A percentile compares a stretch with the other conserved stretches of the same genome.
phyloP scores from a whole-genome alignment of 2,797 vertebrate species.

The Pseudopleuronectes americanus region DNA sequence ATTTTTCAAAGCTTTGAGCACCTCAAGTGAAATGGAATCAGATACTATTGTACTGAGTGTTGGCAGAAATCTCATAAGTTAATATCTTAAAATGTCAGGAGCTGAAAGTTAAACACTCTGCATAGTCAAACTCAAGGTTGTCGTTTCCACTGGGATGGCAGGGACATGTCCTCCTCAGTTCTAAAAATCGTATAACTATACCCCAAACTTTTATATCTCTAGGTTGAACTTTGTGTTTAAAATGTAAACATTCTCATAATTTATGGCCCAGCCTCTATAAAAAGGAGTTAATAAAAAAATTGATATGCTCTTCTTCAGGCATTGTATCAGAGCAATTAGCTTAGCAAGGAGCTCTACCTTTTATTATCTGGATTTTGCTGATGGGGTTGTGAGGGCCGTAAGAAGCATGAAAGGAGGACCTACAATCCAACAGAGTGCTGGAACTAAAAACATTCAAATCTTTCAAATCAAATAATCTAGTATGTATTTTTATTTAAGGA shows the following conservation, averaged over 20 bases:
- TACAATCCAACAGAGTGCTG: too few species aligned
- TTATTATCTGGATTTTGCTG: too few species aligned
- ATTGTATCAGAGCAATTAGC: too few species aligned
- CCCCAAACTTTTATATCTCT: neutral
- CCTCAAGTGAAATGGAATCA: neutral
- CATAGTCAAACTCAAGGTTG: too few species aligned
- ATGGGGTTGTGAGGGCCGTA: too few species aligned
- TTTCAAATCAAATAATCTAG: too few species aligned
- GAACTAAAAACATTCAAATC: too few species aligned
- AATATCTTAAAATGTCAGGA: neutral
- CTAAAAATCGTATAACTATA: neutral
- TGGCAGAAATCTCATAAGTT: slow-evolving; percentile 1
- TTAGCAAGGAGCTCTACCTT: too few species aligned
- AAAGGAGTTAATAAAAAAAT: too few species aligned
- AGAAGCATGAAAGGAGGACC: too few species aligned
- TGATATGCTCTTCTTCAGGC: too few species aligned
- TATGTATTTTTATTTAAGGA: too few species aligned
- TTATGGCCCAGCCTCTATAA: neutral
- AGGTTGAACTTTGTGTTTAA: neutral
- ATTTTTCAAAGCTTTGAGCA: neutral
- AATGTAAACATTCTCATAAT: neutral
- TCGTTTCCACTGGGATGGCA: neutral
- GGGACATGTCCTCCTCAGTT: neutral
- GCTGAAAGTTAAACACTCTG: neutral
- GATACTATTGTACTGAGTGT: neutral